phyloP scores from a whole-genome alignment of 92 coral and sea anemone species.

The Phenganax subtilis region DNA sequence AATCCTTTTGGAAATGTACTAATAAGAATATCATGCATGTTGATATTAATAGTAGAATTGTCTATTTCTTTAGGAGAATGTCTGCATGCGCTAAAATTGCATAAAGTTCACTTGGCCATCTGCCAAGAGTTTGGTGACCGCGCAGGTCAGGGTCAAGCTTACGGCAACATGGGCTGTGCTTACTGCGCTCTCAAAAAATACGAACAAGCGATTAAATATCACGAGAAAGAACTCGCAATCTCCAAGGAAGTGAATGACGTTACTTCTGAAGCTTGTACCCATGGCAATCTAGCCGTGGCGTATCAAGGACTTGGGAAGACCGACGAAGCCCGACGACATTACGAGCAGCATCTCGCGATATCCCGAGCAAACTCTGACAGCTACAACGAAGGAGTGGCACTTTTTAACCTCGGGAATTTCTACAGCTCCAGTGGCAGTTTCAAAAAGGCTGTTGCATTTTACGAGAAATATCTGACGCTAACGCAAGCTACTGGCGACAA shows the following conservation, averaged over 20 bases:
- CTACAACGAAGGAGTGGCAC: slow-evolving; percentile 77
- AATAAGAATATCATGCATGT: no score
- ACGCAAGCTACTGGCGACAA: slow-evolving; percentile 63
- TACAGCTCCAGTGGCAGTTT: slow-evolving; percentile 93
- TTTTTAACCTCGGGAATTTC: slow-evolving; percentile 88
- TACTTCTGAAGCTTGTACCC: slow-evolving; percentile 91
- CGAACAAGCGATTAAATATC: slow-evolving; percentile 95
- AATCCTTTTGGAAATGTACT: no score
- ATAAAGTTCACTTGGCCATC: slow-evolving; percentile 83
- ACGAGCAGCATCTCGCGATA: slow-evolving; percentile 81
- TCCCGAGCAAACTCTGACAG: slow-evolving; percentile 74
- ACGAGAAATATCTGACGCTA: slow-evolving; percentile 69
- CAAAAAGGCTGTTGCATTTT: slow-evolving; percentile 69
- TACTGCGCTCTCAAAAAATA: slow-evolving; percentile 86
- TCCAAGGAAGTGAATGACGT: slow-evolving; percentile 93
- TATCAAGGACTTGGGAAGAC: slow-evolving; percentile 87
- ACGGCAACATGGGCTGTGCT: slow-evolving; percentile 99
- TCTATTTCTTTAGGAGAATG: slow-evolving; percentile 32
- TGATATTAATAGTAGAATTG: no score
- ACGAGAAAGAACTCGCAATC: slow-evolving; percentile 83
- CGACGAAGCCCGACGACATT: slow-evolving; percentile 87
- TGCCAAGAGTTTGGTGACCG: slow-evolving; percentile 89
- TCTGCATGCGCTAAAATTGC: slow-evolving; percentile 81
- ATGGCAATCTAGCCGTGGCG: slow-evolving; percentile 96
- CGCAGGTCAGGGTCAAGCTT: slow-evolving; percentile 99